Percentiles rank a stretch among this genome's conserved stretches.
phyloP scores from a whole-genome alignment of 1,140 invertebrate species.

The Zaprionus camerounensis region DNA sequence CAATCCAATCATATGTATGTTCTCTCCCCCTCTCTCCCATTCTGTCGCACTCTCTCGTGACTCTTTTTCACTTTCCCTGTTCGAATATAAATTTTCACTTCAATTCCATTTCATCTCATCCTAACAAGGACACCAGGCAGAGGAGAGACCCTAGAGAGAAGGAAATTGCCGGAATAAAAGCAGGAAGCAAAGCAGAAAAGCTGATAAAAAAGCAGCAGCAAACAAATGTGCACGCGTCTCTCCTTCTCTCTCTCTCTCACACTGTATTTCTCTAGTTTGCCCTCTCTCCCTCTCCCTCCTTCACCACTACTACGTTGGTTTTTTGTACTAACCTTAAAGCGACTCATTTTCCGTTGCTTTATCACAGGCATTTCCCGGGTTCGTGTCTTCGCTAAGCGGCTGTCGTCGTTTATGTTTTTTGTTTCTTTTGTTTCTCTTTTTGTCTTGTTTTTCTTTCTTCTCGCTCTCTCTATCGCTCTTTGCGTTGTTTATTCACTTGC shows the following conservation, averaged over 20 bases:
- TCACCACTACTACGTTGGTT: slow-evolving; percentile 12
- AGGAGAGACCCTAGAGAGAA: neutral
- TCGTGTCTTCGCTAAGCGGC: slow-evolving; percentile 39
- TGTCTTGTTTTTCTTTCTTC: slow-evolving; percentile 13
- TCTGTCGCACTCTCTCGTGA: neutral
- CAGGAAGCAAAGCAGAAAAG: neutral
- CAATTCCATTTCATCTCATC: neutral
- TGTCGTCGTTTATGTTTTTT: slow-evolving; percentile 10
- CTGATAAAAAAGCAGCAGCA: neutral
- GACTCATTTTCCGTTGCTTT: slow-evolving; percentile 83
- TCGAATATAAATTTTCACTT: slow-evolving; percentile 1
- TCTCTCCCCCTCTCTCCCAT: neutral
- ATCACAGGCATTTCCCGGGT: slow-evolving; percentile 69
- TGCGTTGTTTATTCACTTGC: slow-evolving; percentile 16
- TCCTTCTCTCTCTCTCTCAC: neutral
- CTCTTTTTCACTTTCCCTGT: slow-evolving; percentile 8
- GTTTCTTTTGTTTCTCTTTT: slow-evolving; percentile 12
- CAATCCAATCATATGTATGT: neutral
- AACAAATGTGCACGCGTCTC: neutral
- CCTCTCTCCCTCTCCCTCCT: neutral
- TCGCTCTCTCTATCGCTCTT: slow-evolving; percentile 17
- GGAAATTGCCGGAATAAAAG: neutral
- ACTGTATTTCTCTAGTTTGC: neutral
- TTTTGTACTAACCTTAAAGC: slow-evolving; percentile 75
- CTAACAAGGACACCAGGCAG: neutral